Evolutionary conservation across 2,797 vertebrate genomes (phyloP), one percentile per base, ranked within the genome.

Genomic region (Gadopsis marmoratus): DNA sequence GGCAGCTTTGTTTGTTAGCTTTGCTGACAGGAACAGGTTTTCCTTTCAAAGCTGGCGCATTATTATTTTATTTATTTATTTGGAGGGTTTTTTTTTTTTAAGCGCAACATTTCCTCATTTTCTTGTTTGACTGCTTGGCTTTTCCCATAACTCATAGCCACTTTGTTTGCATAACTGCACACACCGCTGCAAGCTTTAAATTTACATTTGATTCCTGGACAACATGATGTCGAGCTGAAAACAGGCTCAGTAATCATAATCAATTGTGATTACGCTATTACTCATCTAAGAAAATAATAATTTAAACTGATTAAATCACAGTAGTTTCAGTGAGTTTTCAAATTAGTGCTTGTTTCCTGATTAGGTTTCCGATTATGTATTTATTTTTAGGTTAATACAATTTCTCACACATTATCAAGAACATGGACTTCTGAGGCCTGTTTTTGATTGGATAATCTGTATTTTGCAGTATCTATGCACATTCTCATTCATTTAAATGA

Each of bases 1-100:
- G 45, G 14, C 53, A 26, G 50, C 58, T 29, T 65, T 71, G 37
- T 62, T 8, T 41, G 16, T 41, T 19, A 19, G 39, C 43, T 23
- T 67, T 35, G 21, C 50, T 50, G 21, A 58, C 47, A 41, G 48
- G 64, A 86, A 80, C 68, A 85, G 51, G 72, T 84, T 90, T 70
- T 13, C 19, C 63, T 66, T 68, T 74, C 5, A 29, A 23, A 50
- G 21, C 33, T 26, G 5, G 43, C 47, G 35, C 39, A 58, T 74
- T 67, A 73, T 39, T 39, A 10, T 7, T 62, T 1, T 26, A 26
- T 26, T 26, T 26, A 26, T 26, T 26, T 26, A 26, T 26, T 26
- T 26, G 26, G 26, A 26, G 26, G 26, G 1, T 26, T 1, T 59
- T 71, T 66, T 75, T 14, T 43, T 43, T 9, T 62, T 0, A 59